A percentile compares a stretch with the other conserved stretches of the same genome.
phyloP scores from a whole-genome alignment of 2,888 invertebrate genomes.

The Polietes domitor region DNA sequence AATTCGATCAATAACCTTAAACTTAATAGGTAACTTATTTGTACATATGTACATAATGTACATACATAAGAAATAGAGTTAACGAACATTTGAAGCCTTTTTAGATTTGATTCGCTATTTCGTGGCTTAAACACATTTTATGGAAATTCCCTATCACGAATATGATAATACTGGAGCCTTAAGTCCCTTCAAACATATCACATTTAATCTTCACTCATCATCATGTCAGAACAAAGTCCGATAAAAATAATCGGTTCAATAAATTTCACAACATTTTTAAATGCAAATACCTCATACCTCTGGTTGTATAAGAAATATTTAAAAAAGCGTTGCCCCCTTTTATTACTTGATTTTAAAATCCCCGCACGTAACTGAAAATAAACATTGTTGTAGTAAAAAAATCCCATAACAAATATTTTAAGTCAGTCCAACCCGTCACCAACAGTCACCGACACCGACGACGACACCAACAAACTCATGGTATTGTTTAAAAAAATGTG shows the following conservation, averaged over 20 bases:
- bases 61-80: too few species aligned
- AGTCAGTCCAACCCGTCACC: neutral
- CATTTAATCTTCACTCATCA: too few species aligned
- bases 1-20: conserved; percentile 35
- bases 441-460: neutral
- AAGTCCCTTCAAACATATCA: too few species aligned
- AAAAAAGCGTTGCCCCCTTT: neutral
- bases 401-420: neutral
- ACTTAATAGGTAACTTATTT: conserved; percentile 10
- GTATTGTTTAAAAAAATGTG: too few species aligned
- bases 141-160: too few species aligned
- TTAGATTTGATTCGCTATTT: too few species aligned
- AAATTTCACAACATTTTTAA: neutral
- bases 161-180: too few species aligned
- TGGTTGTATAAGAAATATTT: too few species aligned
- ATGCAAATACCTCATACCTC: neutral
- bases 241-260: neutral
- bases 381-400: neutral
- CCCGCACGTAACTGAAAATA: neutral
- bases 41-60: neutral
- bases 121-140: too few species aligned
- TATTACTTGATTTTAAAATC: neutral
- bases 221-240: too few species aligned
- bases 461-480: neutral
- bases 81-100: too few species aligned